Evolutionary conservation across 2,113 vertebrate genomes (phyloP).

Genomic region (Cinclus mexicanus): DNA sequence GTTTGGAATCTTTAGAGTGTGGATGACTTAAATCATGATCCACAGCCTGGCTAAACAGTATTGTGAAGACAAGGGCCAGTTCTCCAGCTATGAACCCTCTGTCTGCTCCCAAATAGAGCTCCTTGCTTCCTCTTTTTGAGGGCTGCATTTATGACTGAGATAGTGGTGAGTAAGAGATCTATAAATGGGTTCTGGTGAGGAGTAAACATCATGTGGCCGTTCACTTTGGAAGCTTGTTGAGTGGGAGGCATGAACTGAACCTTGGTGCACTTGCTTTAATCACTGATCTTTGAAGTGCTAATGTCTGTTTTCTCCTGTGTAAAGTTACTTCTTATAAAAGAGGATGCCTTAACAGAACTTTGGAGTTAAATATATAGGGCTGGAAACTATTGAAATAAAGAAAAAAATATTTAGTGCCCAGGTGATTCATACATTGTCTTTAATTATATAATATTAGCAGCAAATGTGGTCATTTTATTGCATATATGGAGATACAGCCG

Average conservation of each 20-base stretch:
- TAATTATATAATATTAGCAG: background rate
- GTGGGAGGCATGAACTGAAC: conserved; percentile 54
- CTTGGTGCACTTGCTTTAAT: conserved; percentile 1
- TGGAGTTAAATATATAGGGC: background rate
- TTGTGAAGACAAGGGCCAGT: background rate
- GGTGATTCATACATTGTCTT: background rate
- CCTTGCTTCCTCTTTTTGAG: conserved; percentile 48
- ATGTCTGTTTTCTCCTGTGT: background rate
- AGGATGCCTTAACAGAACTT: background rate
- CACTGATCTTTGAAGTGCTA: background rate
- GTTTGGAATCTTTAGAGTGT: background rate
- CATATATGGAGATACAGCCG: background rate
- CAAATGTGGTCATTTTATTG: background rate
- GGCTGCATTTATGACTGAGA: conserved; percentile 3
- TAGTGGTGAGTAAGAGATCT: conserved; percentile 75
- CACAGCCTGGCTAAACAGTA: background rate
- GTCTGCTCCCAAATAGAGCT: background rate
- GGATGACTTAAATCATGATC: background rate
- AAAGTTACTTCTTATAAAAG: background rate
- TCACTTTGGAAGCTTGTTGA: conserved; percentile 55
- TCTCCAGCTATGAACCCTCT: background rate
- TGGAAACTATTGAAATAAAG: background rate
- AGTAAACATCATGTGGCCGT: conserved; percentile 77
- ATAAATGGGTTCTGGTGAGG: conserved; percentile 73
- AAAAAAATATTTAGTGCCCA: background rate